Percentiles rank a stretch among this genome's conserved stretches.
These are phyloP conservation scores for Galemys pyrenaicus DNA, from an alignment of 2,113 vertebrate species.

Conservation along the genomic window DNA sequence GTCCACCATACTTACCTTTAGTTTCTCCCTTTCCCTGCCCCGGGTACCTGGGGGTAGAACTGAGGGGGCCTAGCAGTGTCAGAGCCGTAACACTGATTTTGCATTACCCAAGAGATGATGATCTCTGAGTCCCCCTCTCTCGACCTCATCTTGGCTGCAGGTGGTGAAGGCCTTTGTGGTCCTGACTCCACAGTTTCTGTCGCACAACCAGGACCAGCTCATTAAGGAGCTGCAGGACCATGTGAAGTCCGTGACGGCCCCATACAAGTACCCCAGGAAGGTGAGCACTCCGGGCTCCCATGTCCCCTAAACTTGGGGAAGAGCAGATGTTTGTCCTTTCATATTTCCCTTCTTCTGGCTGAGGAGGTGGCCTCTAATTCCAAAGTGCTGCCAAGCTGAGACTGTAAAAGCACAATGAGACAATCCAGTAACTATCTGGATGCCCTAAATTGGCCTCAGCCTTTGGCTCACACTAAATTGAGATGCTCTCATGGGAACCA, in stretches of 20 bases:
- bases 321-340: background rate
- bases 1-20: background rate
- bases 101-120: background rate
- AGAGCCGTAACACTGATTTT: background rate
- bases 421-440: background rate
- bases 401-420: background rate
- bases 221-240: constrained; percentile 85
- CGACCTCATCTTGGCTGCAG: constrained; percentile 62
- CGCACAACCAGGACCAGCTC: constrained; percentile 78
- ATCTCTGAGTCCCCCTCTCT: background rate
- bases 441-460: background rate
- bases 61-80: no score
- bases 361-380: background rate
- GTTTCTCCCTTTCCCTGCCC: background rate
- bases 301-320: no score
- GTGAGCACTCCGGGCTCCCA: constrained; percentile 67
- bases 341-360: background rate
- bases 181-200: constrained; percentile 82
- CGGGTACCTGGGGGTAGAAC: background rate
- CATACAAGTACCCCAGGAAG: constrained; percentile 92
- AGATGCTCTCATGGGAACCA: background rate
- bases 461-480: background rate
- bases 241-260: constrained; percentile 89
- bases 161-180: constrained; percentile 90
- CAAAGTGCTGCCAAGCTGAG: background rate